Evolutionary conservation across 2,888 invertebrate species (phyloP).

Genomic region (Acleris emargana): DNA sequence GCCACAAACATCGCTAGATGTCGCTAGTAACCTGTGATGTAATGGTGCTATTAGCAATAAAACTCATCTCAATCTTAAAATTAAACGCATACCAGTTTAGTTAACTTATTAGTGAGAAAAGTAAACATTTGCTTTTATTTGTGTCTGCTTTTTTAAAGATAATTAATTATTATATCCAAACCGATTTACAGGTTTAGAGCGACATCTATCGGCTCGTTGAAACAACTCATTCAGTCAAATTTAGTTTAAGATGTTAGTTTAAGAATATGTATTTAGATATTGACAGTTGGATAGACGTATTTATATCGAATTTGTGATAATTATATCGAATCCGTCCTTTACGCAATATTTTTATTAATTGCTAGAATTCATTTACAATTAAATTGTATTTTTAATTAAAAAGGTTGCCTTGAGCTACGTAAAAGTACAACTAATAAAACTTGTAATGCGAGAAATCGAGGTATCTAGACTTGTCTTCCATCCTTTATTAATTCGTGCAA

Average conservation of each 20-base stretch:
- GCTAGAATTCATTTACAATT: constrained; percentile 35
- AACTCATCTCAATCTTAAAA: too few relatives aligned
- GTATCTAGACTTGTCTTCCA: neutral
- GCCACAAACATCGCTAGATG: constrained; percentile 1
- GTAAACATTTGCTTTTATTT: too few relatives aligned
- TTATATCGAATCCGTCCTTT: constrained; percentile 35
- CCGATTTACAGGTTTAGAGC: neutral
- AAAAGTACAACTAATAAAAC: constrained; percentile 41
- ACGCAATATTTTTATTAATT: constrained; percentile 37
- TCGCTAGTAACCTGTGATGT: neutral
- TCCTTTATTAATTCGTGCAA: neutral
- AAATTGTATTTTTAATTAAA: constrained; percentile 33
- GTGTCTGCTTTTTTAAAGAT: too few relatives aligned
- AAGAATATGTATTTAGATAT: constrained; percentile 28
- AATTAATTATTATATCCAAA: too few relatives aligned
- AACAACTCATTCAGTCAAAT: constrained; percentile 33
- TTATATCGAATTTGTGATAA: constrained; percentile 33
- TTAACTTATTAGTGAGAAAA: too few relatives aligned
- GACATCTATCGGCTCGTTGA: constrained; percentile 9
- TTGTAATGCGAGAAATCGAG: neutral
- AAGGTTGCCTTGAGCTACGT: constrained; percentile 81
- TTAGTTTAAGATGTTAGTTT: constrained; percentile 29
- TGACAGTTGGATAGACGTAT: constrained; percentile 30
- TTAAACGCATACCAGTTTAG: too few relatives aligned
- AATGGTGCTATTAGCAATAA: too few relatives aligned